phyloP scores from a whole-genome alignment of 2,888 invertebrate genomes.

The Protonemura montana region DNA sequence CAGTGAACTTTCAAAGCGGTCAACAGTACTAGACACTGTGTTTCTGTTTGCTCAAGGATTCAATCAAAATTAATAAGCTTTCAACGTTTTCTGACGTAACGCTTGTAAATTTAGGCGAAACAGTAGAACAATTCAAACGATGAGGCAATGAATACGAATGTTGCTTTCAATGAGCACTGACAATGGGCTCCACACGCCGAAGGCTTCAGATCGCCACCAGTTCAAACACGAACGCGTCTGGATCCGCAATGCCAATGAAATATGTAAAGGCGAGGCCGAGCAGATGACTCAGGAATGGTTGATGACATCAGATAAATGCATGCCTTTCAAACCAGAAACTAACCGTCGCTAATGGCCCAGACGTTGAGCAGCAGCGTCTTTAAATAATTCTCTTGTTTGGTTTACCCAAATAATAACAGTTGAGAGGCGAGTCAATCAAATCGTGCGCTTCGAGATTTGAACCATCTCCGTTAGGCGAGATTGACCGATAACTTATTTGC shows the following conservation, averaged over 20 bases:
- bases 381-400: background rate
- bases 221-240: conserved; percentile 21
- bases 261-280: conserved; percentile 35
- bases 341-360: conserved; percentile 20
- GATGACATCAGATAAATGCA: conserved; percentile 40
- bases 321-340: conserved; percentile 26
- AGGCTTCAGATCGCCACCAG: conserved; percentile 15
- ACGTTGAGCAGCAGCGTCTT: background rate
- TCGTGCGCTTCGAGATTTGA: conserved; percentile 5
- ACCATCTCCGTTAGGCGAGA: background rate
- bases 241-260: conserved; percentile 31
- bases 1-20: background rate
- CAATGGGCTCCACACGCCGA: conserved; percentile 15
- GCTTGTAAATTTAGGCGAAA: conserved; percentile 13
- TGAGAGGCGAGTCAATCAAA: background rate
- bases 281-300: conserved; percentile 38
- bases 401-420: background rate
- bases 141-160: conserved; percentile 34
- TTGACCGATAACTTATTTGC: conserved; percentile 12
- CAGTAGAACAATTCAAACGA: conserved; percentile 23
- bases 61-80: conserved; percentile 18
- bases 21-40: background rate
- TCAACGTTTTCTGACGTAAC: conserved; percentile 21
- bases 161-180: conserved; percentile 13
- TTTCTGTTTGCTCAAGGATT: background rate